These are phyloP conservation scores for Drosophila tanythrix DNA, from an alignment of 2,888 invertebrate species.

Conservation along the genomic window DNA sequence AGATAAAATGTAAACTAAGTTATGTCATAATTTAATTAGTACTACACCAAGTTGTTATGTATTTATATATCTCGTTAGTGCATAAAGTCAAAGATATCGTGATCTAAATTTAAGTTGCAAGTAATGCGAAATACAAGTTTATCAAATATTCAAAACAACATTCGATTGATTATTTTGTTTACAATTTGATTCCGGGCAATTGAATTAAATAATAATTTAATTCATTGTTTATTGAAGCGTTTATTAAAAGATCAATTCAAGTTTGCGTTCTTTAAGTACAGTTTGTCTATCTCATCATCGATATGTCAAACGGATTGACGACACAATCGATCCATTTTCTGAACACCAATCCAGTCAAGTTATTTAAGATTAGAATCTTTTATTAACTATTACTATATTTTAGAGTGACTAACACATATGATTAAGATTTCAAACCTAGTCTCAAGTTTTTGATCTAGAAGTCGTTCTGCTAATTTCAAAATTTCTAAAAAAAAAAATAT, in stretches of 20 bases:
- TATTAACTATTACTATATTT: background rate
- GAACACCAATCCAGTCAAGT: background rate
- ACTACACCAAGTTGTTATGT: conserved; percentile 68
- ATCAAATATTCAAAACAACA: conserved; percentile 10
- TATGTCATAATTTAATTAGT: conserved; percentile 63
- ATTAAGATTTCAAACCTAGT: background rate
- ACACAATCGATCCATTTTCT: conserved; percentile 8
- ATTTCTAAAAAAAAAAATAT: background rate
- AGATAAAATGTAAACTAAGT: conserved; percentile 50
- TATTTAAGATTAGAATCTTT: background rate
- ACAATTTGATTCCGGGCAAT: background rate
- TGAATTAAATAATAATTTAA: background rate
- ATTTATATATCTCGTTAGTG: conserved; percentile 73
- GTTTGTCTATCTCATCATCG: background rate
- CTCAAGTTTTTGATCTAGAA: background rate
- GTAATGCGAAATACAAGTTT: conserved; percentile 46
- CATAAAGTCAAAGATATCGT: conserved; percentile 77
- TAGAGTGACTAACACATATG: background rate
- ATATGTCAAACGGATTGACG: background rate
- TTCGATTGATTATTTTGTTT: background rate
- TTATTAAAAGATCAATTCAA: background rate
- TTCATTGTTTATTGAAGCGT: background rate
- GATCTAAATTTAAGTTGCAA: conserved; percentile 70
- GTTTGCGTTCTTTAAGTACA: background rate
- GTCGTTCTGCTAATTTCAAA: background rate